Evolutionary conservation across 2,888 invertebrate species (phyloP).

Genomic region (Griposia aprilina): DNA sequence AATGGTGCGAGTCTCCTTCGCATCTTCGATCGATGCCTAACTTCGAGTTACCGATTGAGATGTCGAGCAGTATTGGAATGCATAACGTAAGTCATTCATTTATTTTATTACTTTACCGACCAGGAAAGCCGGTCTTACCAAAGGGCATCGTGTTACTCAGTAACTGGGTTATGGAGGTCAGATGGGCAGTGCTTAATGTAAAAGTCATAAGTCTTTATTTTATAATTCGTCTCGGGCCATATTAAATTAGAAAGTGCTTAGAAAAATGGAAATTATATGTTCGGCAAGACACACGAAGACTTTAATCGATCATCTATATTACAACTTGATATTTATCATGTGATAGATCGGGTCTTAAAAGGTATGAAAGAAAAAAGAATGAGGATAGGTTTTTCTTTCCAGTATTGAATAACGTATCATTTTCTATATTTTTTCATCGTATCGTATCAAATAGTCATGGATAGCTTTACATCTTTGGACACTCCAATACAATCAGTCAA

Average conservation of each 20-base stretch:
- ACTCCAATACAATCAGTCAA: not conserved
- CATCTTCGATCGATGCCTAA: conserved; percentile 88
- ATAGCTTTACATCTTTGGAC: not conserved
- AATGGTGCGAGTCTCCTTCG: conserved; percentile 91
- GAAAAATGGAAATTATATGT: conserved; percentile 81
- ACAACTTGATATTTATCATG: conserved; percentile 79
- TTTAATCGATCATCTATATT: conserved; percentile 82
- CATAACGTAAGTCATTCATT: conserved; percentile 77
- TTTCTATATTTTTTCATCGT: not conserved
- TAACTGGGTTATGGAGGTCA: no score
- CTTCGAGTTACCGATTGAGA: conserved; percentile 90
- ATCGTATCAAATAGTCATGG: not conserved
- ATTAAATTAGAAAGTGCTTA: conserved; percentile 71
- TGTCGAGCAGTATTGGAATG: conserved; percentile 79
- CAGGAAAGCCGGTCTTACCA: no score
- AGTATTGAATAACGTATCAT: no score
- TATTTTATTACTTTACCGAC: no score
- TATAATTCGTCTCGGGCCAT: conserved; percentile 62
- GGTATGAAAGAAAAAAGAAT: conserved; percentile 2
- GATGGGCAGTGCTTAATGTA: no score
- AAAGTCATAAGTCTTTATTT: no score
- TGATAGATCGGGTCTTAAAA: conserved; percentile 59
- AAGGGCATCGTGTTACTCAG: no score
- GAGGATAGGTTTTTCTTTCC: not conserved
- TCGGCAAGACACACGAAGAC: conserved; percentile 77